A percentile compares a stretch with the other conserved stretches of the same genome.
These are phyloP conservation scores for Ifrita kowaldi DNA, from an alignment of 2,113 vertebrate genomes.

Conservation along the genomic window DNA sequence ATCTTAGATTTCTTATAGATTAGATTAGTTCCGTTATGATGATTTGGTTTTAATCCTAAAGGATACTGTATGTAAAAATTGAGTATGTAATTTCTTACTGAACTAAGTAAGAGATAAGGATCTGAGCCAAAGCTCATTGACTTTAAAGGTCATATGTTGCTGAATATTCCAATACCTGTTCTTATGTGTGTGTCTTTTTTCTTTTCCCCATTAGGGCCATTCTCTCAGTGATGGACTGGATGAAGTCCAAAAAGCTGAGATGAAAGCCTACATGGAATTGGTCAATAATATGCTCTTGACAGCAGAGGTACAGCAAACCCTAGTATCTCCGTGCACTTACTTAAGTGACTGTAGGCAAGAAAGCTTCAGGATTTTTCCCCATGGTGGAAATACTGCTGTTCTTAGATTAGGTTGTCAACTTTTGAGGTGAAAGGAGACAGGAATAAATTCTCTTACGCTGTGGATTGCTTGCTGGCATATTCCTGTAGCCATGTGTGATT, in stretches of 20 bases:
- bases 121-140: neutral
- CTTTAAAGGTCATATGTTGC: neutral
- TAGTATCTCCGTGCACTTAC: neutral
- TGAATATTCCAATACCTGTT: conserved; percentile 1
- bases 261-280: conserved; percentile 96
- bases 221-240: conserved; percentile 91
- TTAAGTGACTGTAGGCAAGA: neutral
- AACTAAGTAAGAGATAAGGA: neutral
- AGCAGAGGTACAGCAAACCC: conserved; percentile 82
- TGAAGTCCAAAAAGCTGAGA: conserved; percentile 94
- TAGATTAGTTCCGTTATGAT: neutral
- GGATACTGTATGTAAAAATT: neutral
- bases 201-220: conserved; percentile 81
- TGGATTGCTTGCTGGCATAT: neutral
- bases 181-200: neutral
- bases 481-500: neutral
- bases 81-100: neutral
- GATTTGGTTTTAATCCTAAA: neutral
- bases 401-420: neutral
- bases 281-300: conserved; percentile 95
- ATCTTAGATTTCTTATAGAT: neutral
- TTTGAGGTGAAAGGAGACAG: neutral
- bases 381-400: neutral
- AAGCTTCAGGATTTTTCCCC: conserved; percentile 3
- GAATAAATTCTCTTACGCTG: neutral